Base-by-base conservation (phyloP, 92 coral and sea anemone species). In the Chrysogorgia sp. region DNA sequence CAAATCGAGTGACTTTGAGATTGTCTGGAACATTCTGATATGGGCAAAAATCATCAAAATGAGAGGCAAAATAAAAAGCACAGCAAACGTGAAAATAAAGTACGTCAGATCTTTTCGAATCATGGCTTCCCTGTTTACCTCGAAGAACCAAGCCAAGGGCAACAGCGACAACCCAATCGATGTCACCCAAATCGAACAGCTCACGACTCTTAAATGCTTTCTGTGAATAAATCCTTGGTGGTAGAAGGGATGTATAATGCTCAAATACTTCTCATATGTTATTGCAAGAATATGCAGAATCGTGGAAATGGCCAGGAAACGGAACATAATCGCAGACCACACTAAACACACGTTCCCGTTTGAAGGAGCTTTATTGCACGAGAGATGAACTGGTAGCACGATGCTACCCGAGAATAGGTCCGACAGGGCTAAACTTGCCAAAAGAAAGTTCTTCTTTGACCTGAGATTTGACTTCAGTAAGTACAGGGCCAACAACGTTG, bases 241-340 rank as follows among this genome's bases (percentile, higher is more conserved):
- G 63, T 23, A 19, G 22, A 72, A 55, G 10, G 79, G 79, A 29
- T 72, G 52, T 10, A 72, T 40, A 56, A 72, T 72, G 32, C 63
- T 72, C 20, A 72, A 49, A 25, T 72, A 72, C 50, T 55, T 72
- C 50, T 72, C 79, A 21, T 30, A 56, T 26, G 58, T 72, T 19
- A 56, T 72, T n/a, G 52, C 79, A 12, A 72, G 65, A 13, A 72
- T 72, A 17, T 72, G 79, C 6, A 72, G 64, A 12, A 72, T 55
- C 24, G 65, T 72, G 0, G 79, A 72, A 33, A 52, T 33, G 20
- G 79, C 79, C 8, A 72, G 24, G 34, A 72, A 72, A 23, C 79
- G 63, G 65, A 72, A 72, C 30, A 53, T 12, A 21, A 35, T 32
- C 26, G 79, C 59, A 12, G 79, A 72, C 24, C 64, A 23, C 60